Evolutionary conservation across 2,113 vertebrate genomes (phyloP).

Genomic region (Micromys minutus): DNA sequence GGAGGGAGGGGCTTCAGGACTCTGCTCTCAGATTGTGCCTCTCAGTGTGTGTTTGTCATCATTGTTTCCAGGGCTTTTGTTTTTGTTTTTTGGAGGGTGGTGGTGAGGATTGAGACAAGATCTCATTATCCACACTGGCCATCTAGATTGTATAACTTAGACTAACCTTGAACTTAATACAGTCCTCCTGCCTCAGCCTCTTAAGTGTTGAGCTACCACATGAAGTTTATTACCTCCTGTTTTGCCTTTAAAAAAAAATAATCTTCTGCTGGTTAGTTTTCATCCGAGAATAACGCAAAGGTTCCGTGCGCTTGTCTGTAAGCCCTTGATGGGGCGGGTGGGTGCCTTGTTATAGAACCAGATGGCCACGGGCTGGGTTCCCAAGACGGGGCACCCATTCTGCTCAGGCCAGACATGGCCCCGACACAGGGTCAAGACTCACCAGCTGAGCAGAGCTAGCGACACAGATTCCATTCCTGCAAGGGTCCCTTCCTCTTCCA

Average conservation of each 20-base stretch:
- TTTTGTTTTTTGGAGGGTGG: not conserved
- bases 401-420: fast-evolving
- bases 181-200: not conserved
- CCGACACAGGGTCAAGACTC: too few relatives aligned
- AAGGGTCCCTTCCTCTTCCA: constrained; percentile 3
- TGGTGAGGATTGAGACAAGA: not conserved
- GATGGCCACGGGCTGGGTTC: not conserved
- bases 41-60: too few relatives aligned
- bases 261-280: not conserved
- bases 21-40: fast-evolving
- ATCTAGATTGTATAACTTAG: not conserved
- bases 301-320: too few relatives aligned
- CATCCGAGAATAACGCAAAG: not conserved
- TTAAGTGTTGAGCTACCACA: not conserved
- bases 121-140: not conserved
- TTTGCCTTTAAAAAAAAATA: not conserved
- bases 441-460: not conserved
- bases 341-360: not conserved
- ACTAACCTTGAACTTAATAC: not conserved
- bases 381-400: not conserved
- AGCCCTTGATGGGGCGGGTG: not conserved
- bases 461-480: not conserved
- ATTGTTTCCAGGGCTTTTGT: not conserved
- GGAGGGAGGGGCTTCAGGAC: too few relatives aligned
- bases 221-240: not conserved